These are phyloP conservation scores for Glareola pratincola DNA, from an alignment of 2,113 vertebrate species.

Conservation along the genomic window DNA sequence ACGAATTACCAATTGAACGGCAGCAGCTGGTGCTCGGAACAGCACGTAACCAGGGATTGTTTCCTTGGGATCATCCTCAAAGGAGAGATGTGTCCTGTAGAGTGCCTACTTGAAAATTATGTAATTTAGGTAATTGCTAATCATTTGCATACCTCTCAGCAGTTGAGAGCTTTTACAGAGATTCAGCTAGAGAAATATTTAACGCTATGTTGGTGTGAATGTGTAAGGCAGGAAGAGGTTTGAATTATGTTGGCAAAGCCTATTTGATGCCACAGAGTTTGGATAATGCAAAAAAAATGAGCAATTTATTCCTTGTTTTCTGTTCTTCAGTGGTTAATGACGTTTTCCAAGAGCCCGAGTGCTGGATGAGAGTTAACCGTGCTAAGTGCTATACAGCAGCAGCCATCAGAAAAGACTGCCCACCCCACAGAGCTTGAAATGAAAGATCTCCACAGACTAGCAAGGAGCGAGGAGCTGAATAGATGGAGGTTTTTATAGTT, in stretches of 20 bases:
- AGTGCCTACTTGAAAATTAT: neutral
- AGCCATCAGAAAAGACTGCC: neutral
- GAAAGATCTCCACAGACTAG: neutral
- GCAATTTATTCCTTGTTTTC: neutral
- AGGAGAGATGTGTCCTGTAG: neutral
- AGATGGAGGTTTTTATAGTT: neutral
- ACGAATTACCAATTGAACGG: rapidly evolving
- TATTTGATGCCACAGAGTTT: neutral
- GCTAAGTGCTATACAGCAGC: neutral
- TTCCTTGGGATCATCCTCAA: neutral
- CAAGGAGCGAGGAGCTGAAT: neutral
- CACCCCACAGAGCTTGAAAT: neutral
- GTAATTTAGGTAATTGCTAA: neutral
- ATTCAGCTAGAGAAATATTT: neutral
- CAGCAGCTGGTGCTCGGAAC: neutral
- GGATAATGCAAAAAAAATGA: neutral
- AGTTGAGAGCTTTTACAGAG: neutral
- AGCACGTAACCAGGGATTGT: neutral
- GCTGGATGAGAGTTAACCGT: neutral
- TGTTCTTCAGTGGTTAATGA: neutral
- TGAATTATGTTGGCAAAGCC: neutral
- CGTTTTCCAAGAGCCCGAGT: neutral
- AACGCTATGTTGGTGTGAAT: neutral
- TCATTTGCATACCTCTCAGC: neutral
- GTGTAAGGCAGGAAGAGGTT: neutral